Percentiles rank a stretch among this genome's conserved stretches.
Evolutionary conservation across 2,888 invertebrate genomes (phyloP).

Genomic region (Onchidella celtica): DNA sequence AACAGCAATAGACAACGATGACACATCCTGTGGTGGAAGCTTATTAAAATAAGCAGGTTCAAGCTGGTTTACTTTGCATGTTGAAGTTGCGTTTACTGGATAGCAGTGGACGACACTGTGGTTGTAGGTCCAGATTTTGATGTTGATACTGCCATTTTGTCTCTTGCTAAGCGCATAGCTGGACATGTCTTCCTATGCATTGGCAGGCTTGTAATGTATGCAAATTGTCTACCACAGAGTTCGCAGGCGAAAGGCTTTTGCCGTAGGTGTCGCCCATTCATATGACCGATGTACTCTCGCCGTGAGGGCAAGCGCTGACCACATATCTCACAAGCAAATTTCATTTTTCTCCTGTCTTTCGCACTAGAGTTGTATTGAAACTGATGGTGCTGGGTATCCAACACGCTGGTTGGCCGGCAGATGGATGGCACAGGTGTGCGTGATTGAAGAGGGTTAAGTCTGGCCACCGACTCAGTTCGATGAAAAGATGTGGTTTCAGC

Average conservation of each 20-base stretch:
- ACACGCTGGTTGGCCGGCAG: no score
- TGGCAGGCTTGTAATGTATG: conserved; percentile 40
- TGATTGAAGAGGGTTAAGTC: no score
- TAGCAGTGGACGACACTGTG: background rate
- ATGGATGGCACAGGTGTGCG: no score
- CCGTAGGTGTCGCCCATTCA: conserved; percentile 40
- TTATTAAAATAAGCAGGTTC: background rate
- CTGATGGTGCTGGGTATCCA: background rate
- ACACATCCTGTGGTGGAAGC: no score
- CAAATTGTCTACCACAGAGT: conserved; percentile 37
- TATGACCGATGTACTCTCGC: conserved; percentile 42
- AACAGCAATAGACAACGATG: no score
- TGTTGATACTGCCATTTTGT: background rate
- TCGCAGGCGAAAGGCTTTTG: conserved; percentile 44
- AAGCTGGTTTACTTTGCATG: background rate
- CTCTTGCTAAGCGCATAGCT: conserved; percentile 16
- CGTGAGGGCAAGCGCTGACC: conserved; percentile 40
- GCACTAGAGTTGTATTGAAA: background rate
- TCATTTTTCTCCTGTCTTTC: conserved; percentile 28
- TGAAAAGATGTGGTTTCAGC: background rate
- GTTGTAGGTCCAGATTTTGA: background rate
- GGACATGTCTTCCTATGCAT: conserved; percentile 46
- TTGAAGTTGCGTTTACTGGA: background rate
- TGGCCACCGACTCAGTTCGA: no score
- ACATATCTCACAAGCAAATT: conserved; percentile 43